Percentiles rank a stretch among this genome's conserved stretches.
phyloP scores from a whole-genome alignment of 37 sponge, comb jelly and placozoan species.

The Aphrocallistes beatrix region DNA sequence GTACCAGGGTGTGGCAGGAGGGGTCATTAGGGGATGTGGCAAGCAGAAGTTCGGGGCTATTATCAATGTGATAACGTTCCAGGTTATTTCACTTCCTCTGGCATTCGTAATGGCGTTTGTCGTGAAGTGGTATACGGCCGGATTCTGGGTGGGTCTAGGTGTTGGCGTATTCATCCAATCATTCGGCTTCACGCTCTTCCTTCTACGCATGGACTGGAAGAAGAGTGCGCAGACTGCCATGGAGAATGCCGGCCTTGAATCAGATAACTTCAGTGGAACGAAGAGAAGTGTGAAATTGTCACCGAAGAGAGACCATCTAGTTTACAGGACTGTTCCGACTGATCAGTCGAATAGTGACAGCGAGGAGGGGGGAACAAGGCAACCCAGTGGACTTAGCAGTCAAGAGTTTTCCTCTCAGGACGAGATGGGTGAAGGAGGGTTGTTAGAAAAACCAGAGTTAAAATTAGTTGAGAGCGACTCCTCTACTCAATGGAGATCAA shows the following conservation, averaged over 20 bases:
- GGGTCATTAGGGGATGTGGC: neutral
- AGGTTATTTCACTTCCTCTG: neutral
- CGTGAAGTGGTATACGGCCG: neutral
- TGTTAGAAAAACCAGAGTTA: neutral
- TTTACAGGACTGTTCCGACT: neutral
- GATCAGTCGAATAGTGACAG: neutral
- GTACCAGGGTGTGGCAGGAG: neutral
- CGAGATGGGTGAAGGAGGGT: neutral
- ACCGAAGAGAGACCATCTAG: too few relatives aligned
- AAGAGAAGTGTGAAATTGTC: too few relatives aligned
- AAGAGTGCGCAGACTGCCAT: neutral
- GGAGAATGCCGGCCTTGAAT: neutral
- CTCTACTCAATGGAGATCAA: neutral
- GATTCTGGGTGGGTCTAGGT: neutral
- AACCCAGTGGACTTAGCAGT: neutral
- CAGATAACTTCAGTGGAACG: too few relatives aligned
- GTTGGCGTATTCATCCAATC: neutral
- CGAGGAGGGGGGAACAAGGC: neutral
- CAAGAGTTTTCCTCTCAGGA: neutral
- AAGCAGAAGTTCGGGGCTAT: neutral
- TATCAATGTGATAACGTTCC: neutral
- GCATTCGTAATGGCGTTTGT: neutral
- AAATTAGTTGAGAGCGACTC: too few relatives aligned
- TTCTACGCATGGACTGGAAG: neutral
- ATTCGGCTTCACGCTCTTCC: neutral